Evolutionary conservation across 2,888 invertebrate genomes (phyloP).

Genomic region (Holacanthella duospinosa): DNA sequence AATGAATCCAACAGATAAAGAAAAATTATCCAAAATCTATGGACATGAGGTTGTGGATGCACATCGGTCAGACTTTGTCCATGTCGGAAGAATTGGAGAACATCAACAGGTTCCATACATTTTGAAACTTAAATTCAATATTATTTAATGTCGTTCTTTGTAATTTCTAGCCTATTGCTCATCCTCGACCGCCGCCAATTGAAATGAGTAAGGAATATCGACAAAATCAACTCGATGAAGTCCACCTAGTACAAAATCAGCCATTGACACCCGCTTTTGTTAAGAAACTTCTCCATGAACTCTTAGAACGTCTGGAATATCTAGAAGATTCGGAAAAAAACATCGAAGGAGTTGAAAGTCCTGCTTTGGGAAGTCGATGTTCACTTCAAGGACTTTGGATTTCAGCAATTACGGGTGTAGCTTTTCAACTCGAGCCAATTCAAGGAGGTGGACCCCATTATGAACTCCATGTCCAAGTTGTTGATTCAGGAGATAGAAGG

Average conservation of each 20-base stretch:
- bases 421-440: conserved; percentile 25
- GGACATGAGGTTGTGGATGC: background rate
- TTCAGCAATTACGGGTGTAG: conserved; percentile 28
- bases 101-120: background rate
- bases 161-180: background rate
- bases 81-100: background rate
- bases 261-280: background rate
- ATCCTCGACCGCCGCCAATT: background rate
- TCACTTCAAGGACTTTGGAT: conserved; percentile 29
- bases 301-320: background rate
- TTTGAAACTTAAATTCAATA: background rate
- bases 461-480: conserved; percentile 15
- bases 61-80: background rate
- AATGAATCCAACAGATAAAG: background rate
- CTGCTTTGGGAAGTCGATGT: conserved; percentile 10
- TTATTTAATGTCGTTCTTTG: background rate
- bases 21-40: conserved; percentile 5
- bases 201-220: background rate
- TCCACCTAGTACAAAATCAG: background rate
- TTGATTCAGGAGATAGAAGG: conserved; percentile 14
- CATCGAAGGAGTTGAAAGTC: background rate
- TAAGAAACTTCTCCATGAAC: background rate
- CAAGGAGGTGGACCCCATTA: conserved; percentile 1
- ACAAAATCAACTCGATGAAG: background rate
- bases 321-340: background rate